Evolutionary conservation across 2,113 vertebrate species (phyloP), one percentile per base, ranked within the genome.

Genomic region (Labeo catla): DNA sequence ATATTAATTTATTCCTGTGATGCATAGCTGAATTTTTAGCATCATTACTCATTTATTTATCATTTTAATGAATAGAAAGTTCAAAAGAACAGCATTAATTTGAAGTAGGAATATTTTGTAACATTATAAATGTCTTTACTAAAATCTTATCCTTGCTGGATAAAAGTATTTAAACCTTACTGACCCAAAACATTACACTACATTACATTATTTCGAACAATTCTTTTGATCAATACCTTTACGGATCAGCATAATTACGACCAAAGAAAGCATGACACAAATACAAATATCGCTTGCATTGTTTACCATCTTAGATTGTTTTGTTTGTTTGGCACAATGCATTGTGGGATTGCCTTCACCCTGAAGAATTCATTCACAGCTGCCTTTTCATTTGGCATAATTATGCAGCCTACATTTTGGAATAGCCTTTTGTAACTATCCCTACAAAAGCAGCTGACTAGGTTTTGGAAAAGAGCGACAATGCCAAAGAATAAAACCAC

Each of bases 401-500:
- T 61, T 61, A 66, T 57, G 21, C 34, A 21, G 52, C 34, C 34
- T 36, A 59, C 76, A 6, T 63, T 65, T 63, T 16, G 39, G 4
- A 81, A 47, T 10, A 72, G 39, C 68, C 68, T 72, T 28, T 19
- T 10, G 6, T 19, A 3, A 45, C 34, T 11, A 39, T 6, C 4
- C 28, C 16, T 11, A 9, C 28, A 9, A 78, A 57, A 8, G 19
- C 9, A 43, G 77, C 36, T 61, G 10, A 4, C 9, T 13, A 19
- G 77, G 21, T 80, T 23, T 80, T 45, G 39, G 36, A 43, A 59
- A 34, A 43, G 50, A 8, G 52, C 6, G 10, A 43, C 50, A 83
- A 39, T 13, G 34, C 19, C 39, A 45, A 83, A 65, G 2, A 74
- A 19, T 39, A 82, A 36, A 9, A 54, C 6, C 49, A 93, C 94